phyloP scores from a whole-genome alignment of 2,888 invertebrate species.

The Sphinx pinastri region DNA sequence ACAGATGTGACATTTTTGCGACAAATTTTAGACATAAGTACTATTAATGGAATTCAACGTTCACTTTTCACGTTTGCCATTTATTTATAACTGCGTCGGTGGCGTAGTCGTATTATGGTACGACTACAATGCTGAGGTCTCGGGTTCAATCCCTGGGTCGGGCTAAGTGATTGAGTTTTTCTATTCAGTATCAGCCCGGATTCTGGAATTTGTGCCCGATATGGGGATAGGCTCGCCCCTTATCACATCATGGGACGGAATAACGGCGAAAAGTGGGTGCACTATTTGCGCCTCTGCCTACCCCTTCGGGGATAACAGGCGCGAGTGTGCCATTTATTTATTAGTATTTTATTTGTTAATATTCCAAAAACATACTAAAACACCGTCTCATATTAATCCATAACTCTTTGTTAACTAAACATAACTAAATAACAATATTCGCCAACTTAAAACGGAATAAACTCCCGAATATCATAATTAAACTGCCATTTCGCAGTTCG shows the following conservation, averaged over 20 bases:
- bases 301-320: no score
- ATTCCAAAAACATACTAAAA: neutral
- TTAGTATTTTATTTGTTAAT: neutral
- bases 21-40: neutral
- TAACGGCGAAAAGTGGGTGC: no score
- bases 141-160: no score
- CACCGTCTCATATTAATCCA: neutral
- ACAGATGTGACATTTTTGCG: conserved; percentile 9
- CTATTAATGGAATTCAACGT: conserved; percentile 8
- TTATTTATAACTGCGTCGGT: no score
- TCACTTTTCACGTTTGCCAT: neutral
- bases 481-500: conserved; percentile 78
- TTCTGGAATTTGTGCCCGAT: no score
- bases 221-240: no score
- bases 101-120: no score
- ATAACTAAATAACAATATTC: conserved; percentile 8
- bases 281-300: no score
- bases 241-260: no score
- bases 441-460: conserved; percentile 45
- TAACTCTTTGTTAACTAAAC: neutral
- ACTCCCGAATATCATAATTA: conserved; percentile 79
- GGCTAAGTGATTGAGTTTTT: no score
- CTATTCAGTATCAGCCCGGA: no score
- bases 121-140: no score
- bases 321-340: neutral